Conservation (phyloP, 1,140 invertebrate genomes). For the Odontomachus brunneus region DNA sequence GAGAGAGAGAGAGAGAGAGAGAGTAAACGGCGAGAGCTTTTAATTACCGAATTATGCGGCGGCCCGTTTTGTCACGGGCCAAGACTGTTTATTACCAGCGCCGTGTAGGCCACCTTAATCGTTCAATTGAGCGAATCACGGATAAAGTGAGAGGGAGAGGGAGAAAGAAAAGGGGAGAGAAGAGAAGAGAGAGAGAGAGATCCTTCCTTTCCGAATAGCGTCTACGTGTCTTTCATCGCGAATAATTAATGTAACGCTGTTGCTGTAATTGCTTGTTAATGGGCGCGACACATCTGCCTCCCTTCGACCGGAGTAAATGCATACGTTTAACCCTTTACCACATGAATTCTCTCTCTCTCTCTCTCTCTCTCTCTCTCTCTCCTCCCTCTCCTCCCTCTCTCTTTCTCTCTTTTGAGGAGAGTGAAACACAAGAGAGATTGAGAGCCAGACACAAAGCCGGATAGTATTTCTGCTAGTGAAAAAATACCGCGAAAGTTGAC, state of each 20-base stretch:
- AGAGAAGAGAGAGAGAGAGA: constrained; percentile 14
- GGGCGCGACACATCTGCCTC: constrained; percentile 73
- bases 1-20: constrained; percentile 41
- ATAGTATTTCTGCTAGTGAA: no score
- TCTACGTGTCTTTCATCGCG: constrained; percentile 26
- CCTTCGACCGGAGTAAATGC: constrained; percentile 3
- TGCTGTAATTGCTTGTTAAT: constrained; percentile 82
- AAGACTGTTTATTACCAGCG: constrained; percentile 67
- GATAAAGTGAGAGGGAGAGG: constrained; percentile 69
- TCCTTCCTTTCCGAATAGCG: constrained; percentile 71
- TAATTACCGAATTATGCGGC: constrained; percentile 83
- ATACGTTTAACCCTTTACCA: constrained; percentile 12
- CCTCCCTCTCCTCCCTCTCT: no score
- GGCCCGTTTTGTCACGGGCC: constrained; percentile 50
- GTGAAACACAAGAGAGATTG: not conserved
- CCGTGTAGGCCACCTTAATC: constrained; percentile 75
- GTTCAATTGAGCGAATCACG: constrained; percentile 82
- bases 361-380: no score
- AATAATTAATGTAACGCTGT: constrained; percentile 78
- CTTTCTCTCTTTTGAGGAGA: not conserved
- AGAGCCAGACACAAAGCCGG: not conserved
- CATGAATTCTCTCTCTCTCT: not conserved
- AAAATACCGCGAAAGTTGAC: no score
- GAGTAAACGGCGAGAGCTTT: constrained; percentile 70
- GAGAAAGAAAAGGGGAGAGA: constrained; percentile 14